Conservation (phyloP, 2,888 invertebrate species). For the Caenorhabditis drosophilae region DNA sequence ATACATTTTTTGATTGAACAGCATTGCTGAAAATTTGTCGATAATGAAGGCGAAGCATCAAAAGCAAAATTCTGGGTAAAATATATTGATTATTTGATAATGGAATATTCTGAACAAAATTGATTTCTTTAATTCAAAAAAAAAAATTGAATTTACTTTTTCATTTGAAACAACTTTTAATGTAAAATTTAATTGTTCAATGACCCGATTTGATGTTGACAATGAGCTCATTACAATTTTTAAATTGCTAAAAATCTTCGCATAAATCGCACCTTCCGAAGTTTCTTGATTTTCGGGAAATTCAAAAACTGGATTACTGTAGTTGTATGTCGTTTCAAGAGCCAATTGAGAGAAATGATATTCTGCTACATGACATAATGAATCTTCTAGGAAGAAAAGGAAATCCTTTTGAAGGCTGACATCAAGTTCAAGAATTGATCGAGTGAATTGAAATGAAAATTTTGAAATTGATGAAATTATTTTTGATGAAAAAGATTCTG, state of each 20-base stretch:
- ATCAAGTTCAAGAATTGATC: constrained; percentile 27
- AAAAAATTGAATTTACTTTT: too few relatives aligned
- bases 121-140: background rate
- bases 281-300: constrained; percentile 9
- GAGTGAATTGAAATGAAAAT: constrained; percentile 5
- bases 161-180: constrained; percentile 11
- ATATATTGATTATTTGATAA: background rate
- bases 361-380: constrained; percentile 14
- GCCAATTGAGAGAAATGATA: constrained; percentile 22
- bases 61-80: constrained; percentile 18
- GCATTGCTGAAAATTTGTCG: constrained; percentile 26
- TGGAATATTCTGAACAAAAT: background rate
- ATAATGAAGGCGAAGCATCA: constrained; percentile 22
- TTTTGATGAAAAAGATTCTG: too few relatives aligned
- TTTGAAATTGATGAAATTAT: background rate
- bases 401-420: constrained; percentile 26
- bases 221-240: constrained; percentile 19
- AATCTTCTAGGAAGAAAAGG: constrained; percentile 16
- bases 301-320: constrained; percentile 24
- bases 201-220: constrained; percentile 16
- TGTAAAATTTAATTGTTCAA: constrained; percentile 19
- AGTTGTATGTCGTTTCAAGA: constrained; percentile 11
- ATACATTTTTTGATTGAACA: constrained; percentile 4
- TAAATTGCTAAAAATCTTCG: constrained; percentile 18
- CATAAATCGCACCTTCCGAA: constrained; percentile 10